A percentile compares a stretch with the other conserved stretches of the same genome.
Conservation (phyloP, 92 coral and sea anemone species). For the Virgularia gustaviana region DNA sequence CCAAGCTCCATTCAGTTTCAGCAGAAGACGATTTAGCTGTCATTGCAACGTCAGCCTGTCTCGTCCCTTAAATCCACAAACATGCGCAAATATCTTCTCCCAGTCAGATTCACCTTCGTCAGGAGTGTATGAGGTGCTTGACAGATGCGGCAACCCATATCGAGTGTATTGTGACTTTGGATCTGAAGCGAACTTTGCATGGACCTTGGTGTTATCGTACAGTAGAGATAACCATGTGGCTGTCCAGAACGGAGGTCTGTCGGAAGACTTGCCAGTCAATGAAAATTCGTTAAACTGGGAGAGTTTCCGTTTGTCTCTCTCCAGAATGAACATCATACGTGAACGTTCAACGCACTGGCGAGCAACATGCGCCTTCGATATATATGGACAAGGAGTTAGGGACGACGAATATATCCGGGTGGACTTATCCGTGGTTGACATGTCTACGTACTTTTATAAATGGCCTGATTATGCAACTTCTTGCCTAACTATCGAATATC, state of each 20-base stretch:
- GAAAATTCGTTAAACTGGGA: slow-evolving; percentile 33
- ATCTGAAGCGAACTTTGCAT: neutral
- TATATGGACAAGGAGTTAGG: slow-evolving; percentile 6
- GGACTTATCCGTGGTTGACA: neutral
- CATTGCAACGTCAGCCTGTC: neutral
- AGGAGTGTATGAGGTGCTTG: neutral
- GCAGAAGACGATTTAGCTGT: neutral
- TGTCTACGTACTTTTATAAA: neutral
- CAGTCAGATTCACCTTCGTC: neutral
- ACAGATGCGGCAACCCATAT: neutral
- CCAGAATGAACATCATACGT: neutral
- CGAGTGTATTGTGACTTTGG: neutral
- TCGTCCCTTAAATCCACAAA: neutral
- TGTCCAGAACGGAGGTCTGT: neutral
- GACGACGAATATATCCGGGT: slow-evolving; percentile 12
- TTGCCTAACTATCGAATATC: neutral
- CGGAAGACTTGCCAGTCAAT: neutral
- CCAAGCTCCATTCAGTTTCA: neutral
- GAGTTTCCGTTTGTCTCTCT: slow-evolving; percentile 4
- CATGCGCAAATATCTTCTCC: neutral
- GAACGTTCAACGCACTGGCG: slow-evolving; percentile 34
- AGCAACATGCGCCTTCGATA: slow-evolving; percentile 26
- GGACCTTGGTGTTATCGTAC: neutral
- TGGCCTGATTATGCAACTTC: neutral
- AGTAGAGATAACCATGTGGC: neutral